Evolutionary conservation across 2,888 invertebrate species (phyloP).

Genomic region (Loripinus fragilis): DNA sequence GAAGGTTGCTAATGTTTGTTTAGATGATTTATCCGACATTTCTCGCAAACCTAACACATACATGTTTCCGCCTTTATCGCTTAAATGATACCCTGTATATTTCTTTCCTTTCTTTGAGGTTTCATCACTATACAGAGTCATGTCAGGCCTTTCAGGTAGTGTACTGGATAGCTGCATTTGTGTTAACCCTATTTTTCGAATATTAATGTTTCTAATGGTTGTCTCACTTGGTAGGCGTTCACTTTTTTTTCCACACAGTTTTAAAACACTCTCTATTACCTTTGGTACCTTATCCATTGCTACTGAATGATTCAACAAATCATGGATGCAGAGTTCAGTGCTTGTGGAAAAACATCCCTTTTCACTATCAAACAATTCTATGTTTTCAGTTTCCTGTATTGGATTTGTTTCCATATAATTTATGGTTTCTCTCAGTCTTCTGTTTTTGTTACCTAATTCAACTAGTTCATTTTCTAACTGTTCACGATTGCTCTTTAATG

Average conservation of each 20-base stretch:
- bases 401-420: neutral
- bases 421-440: neutral
- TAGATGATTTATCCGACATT: slow-evolving; percentile 29
- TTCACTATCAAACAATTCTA: neutral
- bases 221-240: neutral
- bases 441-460: neutral
- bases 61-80: slow-evolving; percentile 24
- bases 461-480: too few species aligned
- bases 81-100: slow-evolving; percentile 40
- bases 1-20: slow-evolving; percentile 19
- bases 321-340: neutral
- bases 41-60: slow-evolving; percentile 40
- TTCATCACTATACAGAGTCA: slow-evolving; percentile 36
- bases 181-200: neutral
- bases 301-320: neutral
- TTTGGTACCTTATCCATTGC: neutral
- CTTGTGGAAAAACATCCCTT: neutral
- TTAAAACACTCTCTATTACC: slow-evolving; percentile 1
- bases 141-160: slow-evolving; percentile 18
- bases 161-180: slow-evolving; percentile 16
- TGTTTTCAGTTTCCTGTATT: neutral
- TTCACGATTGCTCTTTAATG: too few species aligned
- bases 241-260: slow-evolving; percentile 3
- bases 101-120: slow-evolving; percentile 43
- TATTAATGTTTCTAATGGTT: slow-evolving; percentile 20